Percentiles rank a stretch among this genome's conserved stretches.
phyloP scores from a whole-genome alignment of 2,113 vertebrate species.

The Ciconia boyciana region DNA sequence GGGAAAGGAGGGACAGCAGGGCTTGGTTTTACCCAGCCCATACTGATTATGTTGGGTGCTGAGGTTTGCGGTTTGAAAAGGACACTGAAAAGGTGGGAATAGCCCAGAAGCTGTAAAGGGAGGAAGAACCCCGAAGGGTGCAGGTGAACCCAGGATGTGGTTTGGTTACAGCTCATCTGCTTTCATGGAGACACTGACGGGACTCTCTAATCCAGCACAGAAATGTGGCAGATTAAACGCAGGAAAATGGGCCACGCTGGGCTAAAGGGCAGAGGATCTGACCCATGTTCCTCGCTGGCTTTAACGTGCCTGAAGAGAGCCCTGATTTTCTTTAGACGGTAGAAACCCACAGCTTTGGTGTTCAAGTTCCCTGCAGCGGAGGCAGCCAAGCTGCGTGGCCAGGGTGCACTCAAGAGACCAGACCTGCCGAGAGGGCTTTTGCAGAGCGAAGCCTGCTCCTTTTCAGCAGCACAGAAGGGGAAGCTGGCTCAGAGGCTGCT shows the following conservation, averaged over 20 bases:
- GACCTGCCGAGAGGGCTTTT: neutral
- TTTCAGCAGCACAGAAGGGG: neutral
- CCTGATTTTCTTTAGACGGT: neutral
- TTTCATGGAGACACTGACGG: neutral
- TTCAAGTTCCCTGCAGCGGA: neutral
- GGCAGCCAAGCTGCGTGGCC: neutral
- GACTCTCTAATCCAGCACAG: neutral
- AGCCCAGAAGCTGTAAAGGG: neutral
- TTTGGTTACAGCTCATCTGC: neutral
- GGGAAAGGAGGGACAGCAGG: neutral
- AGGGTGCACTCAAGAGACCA: neutral
- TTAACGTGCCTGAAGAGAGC: neutral
- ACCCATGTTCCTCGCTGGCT: accelerated
- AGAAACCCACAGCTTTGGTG: neutral
- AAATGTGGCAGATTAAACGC: neutral
- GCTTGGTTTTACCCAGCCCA: neutral
- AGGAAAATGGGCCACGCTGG: neutral
- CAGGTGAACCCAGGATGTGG: neutral
- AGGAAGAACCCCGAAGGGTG: neutral
- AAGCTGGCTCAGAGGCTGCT: neutral
- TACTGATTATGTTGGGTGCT: too few relatives aligned
- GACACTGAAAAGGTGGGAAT: neutral
- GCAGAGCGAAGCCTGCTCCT: neutral
- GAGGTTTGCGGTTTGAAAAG: neutral
- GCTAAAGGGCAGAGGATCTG: neutral